Base-by-base conservation (phyloP, 2,888 invertebrate species). In the Acanthosoma haemorrhoidale region DNA sequence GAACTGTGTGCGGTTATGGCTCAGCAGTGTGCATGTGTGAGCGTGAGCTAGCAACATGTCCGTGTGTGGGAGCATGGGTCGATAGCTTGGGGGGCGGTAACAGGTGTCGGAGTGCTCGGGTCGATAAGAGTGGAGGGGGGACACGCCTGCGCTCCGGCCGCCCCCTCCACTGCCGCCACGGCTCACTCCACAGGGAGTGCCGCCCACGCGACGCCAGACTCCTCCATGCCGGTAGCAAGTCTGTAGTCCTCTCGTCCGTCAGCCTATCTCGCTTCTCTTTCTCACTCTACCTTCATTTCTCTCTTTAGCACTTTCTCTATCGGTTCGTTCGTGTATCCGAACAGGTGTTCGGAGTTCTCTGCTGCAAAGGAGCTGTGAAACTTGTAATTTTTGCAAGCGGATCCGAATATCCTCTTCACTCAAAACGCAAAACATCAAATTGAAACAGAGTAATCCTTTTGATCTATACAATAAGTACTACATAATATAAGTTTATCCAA, bases 31-130 rank as follows among this genome's bases (percentile, higher is more conserved):
- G 64, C 39, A 41, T 29, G 38, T 64, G 25, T 21, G 25, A 11
- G 16, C 15, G 34, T 25, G 29, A 11, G 57, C 21, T 29, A 51
- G 43, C 8, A 16, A 18, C 21, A 36, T 51, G 41, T 16, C 31
- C 36, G 51, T 29, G 66, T 15, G 60, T 13, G 31, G 15, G 36
- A 25, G 41, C 2, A 34, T 72, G 51, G 72, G 60, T 72, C 73
- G 73, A 73, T 72, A n/a, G n/a, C n/a, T n/a, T n/a, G 68, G 61
- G 60, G 60, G 63, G 63, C 71, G 73, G 73, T 73, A 73, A 73
- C 73, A 73, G 73, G 73, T 73, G 73, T 73, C 72, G 73, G 60
- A 67, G 58, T 67, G 70, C n/a, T n/a, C n/a, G n/a, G n/a, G n/a
- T n/a, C n/a, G n/a, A n/a, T n/a, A n/a, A n/a, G n/a, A n/a, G n/a